Percentiles rank a stretch among this genome's conserved stretches.
phyloP scores from a whole-genome alignment of 2,113 vertebrate species.

The Calidris pugnax region DNA sequence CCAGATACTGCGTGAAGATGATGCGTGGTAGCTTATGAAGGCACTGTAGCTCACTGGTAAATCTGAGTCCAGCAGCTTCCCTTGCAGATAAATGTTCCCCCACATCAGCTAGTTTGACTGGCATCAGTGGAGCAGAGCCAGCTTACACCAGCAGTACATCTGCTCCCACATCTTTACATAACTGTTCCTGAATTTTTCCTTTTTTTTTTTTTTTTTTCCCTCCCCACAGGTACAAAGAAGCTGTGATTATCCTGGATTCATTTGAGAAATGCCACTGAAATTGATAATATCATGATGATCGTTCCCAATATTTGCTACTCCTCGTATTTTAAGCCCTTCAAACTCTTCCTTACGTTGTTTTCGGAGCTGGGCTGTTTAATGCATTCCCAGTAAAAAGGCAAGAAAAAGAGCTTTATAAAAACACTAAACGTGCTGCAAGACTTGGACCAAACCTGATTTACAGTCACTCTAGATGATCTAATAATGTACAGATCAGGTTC shows the following conservation, averaged over 20 bases:
- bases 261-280: neutral
- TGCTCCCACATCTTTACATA: constrained; percentile 57
- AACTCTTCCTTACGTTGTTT: neutral
- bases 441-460: constrained; percentile 20
- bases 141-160: constrained; percentile 34
- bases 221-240: neutral
- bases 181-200: neutral
- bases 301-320: neutral
- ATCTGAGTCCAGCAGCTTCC: neutral
- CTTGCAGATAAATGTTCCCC: constrained; percentile 6
- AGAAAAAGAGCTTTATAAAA: neutral
- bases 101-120: constrained; percentile 35
- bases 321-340: neutral
- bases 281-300: neutral
- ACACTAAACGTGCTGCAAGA: neutral
- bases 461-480: constrained; percentile 51
- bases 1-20: neutral
- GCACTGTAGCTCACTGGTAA: neutral
- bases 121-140: neutral
- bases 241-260: neutral
- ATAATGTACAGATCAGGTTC: constrained; percentile 53
- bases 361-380: neutral
- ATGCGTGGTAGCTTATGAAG: neutral
- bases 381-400: neutral
- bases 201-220: neutral